Conservation (phyloP, 2,113 vertebrate species). For the Porphyrio hochstetteri region DNA sequence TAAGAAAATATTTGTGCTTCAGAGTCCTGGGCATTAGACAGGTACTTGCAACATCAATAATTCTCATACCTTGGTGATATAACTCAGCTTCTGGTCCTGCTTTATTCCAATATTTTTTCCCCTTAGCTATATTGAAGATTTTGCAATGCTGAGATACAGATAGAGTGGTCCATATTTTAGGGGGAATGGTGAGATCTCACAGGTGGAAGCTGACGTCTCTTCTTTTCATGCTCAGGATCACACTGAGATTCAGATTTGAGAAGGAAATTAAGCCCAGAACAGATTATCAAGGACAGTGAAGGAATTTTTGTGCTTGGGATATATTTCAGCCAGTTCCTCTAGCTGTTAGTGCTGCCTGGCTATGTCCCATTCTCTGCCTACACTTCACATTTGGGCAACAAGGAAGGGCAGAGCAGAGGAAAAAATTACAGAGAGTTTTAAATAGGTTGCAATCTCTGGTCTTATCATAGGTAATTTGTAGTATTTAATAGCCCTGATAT, state of each 20-base stretch:
- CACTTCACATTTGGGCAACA: neutral
- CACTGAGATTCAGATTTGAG: neutral
- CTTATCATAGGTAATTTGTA: constrained; percentile 65
- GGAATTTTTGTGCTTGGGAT: neutral
- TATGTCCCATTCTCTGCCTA: neutral
- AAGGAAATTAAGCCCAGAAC: neutral
- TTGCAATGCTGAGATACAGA: neutral
- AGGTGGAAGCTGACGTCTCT: neutral
- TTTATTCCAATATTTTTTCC: neutral
- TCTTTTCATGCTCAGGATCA: neutral
- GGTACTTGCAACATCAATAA: neutral
- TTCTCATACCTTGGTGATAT: neutral
- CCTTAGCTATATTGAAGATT: neutral
- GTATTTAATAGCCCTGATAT: constrained; percentile 58
- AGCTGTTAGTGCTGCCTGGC: neutral
- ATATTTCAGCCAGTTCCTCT: neutral
- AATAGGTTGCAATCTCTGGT: constrained; percentile 40
- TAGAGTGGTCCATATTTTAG: neutral
- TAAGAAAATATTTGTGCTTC: neutral
- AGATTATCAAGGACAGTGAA: neutral
- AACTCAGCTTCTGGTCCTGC: neutral
- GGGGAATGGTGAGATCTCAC: neutral
- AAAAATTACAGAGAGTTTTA: neutral
- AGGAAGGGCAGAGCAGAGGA: neutral
- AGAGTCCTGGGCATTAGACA: neutral